Percentiles rank a stretch among this genome's conserved stretches.
Conservation (phyloP, 2,888 invertebrate genomes). For the Piscicola geometra region DNA sequence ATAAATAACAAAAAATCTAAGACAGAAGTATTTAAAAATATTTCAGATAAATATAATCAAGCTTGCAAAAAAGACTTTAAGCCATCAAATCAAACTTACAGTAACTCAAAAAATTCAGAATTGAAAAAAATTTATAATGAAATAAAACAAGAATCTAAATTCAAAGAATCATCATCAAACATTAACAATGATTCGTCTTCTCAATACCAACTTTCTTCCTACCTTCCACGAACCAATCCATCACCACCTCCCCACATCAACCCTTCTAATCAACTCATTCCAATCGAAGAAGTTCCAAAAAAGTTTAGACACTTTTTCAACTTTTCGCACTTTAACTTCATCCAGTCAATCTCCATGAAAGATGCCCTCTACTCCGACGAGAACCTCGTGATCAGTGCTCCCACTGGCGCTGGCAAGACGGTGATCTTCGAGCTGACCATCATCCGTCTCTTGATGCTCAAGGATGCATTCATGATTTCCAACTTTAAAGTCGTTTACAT, state of each 20-base stretch:
- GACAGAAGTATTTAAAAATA: not conserved
- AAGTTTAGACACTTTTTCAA: conserved; percentile 48
- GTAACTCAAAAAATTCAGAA: not conserved
- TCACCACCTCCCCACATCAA: not conserved
- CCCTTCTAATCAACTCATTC: not conserved
- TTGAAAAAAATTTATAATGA: not conserved
- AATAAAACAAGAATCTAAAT: not conserved
- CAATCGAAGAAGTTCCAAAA: conserved; percentile 44
- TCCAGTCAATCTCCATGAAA: conserved; percentile 70
- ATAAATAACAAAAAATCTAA: too few species aligned
- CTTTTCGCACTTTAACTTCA: conserved; percentile 68
- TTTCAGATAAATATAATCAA: not conserved
- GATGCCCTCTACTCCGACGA: conserved; percentile 63
- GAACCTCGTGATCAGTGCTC: conserved; percentile 71
- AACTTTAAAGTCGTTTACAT: conserved; percentile 69
- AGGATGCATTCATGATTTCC: conserved; percentile 46
- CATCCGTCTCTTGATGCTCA: conserved; percentile 64
- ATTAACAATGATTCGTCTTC: not conserved
- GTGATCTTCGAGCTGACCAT: conserved; percentile 77
- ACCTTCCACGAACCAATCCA: not conserved
- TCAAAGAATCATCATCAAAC: too few species aligned
- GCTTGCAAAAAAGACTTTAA: not conserved
- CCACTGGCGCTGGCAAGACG: conserved; percentile 79
- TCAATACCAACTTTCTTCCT: not conserved
- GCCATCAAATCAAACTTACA: not conserved